A percentile compares a stretch with the other conserved stretches of the same genome.
Evolutionary conservation across 2,113 vertebrate genomes (phyloP).

Genomic region (Acanthochromis polyacanthus): DNA sequence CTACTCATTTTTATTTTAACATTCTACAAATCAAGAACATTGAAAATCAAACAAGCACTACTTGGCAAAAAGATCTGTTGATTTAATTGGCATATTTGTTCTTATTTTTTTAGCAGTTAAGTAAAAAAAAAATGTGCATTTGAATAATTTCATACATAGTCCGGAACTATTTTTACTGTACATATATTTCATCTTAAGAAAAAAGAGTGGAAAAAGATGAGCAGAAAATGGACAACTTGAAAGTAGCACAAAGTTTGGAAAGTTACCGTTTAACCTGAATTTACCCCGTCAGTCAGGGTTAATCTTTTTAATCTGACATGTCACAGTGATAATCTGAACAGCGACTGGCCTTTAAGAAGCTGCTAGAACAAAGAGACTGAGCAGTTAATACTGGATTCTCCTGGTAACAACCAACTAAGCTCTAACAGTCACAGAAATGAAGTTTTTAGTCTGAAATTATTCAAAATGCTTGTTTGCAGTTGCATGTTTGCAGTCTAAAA

Average conservation of each 20-base stretch:
- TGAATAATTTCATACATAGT: background rate
- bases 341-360: slow-evolving; percentile 8
- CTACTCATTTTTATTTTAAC: no score
- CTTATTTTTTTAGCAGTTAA: no score
- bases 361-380: slow-evolving; percentile 6
- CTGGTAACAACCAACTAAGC: background rate
- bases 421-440: background rate
- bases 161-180: background rate
- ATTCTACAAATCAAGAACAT: no score
- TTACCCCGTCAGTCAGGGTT: slow-evolving; percentile 46
- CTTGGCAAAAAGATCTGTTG: no score
- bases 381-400: background rate
- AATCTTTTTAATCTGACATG: slow-evolving; percentile 67
- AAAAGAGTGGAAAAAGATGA: background rate
- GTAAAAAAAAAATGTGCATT: background rate
- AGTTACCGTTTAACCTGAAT: slow-evolving; percentile 63
- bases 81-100: no score
- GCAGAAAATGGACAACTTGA: slow-evolving; percentile 21
- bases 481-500: no score
- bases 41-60: no score
- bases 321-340: slow-evolving; percentile 51
- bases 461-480: no score
- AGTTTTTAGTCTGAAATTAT: no score
- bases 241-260: slow-evolving; percentile 54
- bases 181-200: background rate